Evolutionary conservation across 2,888 invertebrate genomes (phyloP).

Genomic region (Papilio elwesi): DNA sequence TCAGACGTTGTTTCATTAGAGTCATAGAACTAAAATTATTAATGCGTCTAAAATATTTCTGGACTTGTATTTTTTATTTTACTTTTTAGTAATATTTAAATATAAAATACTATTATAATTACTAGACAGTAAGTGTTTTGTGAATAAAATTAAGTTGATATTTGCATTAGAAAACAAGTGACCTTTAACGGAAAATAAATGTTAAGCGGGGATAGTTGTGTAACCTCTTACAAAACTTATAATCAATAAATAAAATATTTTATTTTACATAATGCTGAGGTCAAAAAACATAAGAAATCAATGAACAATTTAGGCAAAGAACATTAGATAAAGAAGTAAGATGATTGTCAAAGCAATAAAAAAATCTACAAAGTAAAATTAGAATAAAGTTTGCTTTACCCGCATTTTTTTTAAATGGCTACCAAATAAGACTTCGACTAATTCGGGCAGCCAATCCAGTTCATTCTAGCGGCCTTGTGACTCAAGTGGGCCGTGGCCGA

Average conservation of each 20-base stretch:
- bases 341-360: not conserved
- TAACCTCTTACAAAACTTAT: slow-evolving; percentile 3
- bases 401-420: not conserved
- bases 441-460: slow-evolving; percentile 47
- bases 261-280: no score
- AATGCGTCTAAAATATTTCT: no score
- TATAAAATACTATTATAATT: not conserved
- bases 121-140: not conserved
- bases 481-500: slow-evolving; percentile 62
- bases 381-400: not conserved
- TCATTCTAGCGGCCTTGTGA: slow-evolving; percentile 63
- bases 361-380: not conserved
- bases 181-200: slow-evolving; percentile 6
- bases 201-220: slow-evolving; percentile 8
- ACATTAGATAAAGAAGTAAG: not conserved
- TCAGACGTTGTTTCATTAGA: no score
- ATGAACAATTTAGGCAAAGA: not conserved
- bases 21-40: no score
- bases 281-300: no score
- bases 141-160: not conserved
- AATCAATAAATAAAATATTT: not conserved
- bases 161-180: slow-evolving; percentile 14
- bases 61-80: not conserved
- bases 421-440: slow-evolving; percentile 16
- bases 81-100: not conserved